phyloP scores from a whole-genome alignment of 2,888 invertebrate genomes.

The Lamellibrachia columna region DNA sequence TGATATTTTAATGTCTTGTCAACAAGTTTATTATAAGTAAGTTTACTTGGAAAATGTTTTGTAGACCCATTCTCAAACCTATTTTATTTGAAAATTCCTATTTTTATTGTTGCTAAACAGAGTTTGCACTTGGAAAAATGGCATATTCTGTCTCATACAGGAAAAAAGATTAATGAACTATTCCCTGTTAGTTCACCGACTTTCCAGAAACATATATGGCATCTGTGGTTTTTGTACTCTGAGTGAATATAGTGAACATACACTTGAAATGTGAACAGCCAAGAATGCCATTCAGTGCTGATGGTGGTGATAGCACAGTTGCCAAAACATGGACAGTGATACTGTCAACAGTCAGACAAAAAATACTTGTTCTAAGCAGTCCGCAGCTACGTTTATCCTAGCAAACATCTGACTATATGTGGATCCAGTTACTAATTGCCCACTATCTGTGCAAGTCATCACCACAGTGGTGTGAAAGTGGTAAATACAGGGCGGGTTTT shows the following conservation, averaged over 20 bases:
- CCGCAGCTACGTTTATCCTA: background rate
- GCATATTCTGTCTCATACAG: background rate
- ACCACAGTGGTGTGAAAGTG: background rate
- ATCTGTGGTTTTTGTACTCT: background rate
- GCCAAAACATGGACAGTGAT: background rate
- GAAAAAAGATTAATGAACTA: background rate
- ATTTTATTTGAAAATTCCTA: background rate
- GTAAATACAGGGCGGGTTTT: background rate
- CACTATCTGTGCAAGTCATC: background rate
- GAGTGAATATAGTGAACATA: background rate
- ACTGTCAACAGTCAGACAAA: background rate
- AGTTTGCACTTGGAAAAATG: background rate
- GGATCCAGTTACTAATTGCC: conserved; percentile 16
- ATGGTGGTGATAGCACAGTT: background rate
- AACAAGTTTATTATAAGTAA: background rate
- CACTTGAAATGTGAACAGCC: background rate
- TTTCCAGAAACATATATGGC: background rate
- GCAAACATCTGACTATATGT: background rate
- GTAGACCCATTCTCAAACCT: background rate
- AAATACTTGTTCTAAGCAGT: background rate
- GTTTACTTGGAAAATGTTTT: background rate
- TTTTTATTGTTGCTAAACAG: background rate
- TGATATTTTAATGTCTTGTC: background rate
- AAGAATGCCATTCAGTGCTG: background rate
- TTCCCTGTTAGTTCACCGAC: background rate